A percentile compares a stretch with the other conserved stretches of the same genome.
phyloP scores from a whole-genome alignment of 2,888 invertebrate genomes.

The Slavum lentiscoides region DNA sequence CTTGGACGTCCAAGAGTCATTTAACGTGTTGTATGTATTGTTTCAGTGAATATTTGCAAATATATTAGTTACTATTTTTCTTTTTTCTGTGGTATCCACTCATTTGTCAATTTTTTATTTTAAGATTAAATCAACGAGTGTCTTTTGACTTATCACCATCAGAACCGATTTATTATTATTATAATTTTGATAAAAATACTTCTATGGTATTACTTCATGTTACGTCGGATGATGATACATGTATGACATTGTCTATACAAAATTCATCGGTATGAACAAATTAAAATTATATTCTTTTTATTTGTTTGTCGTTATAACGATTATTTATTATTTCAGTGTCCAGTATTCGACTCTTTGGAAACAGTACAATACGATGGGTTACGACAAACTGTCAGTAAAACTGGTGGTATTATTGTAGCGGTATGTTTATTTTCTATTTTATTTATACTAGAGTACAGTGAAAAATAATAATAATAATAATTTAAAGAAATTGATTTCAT shows the following conservation, averaged over 20 bases:
- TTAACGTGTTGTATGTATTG: constrained; percentile 62
- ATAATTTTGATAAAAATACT: constrained; percentile 61
- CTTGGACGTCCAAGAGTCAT: constrained; percentile 67
- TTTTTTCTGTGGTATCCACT: background rate
- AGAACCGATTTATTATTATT: constrained; percentile 67
- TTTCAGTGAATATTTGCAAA: constrained; percentile 15
- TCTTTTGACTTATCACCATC: constrained; percentile 62
- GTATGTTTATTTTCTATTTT: constrained; percentile 60
- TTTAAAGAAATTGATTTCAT: background rate
- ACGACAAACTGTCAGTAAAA: constrained; percentile 75
- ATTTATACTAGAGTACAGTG: background rate
- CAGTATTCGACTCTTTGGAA: constrained; percentile 78
- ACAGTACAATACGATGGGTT: constrained; percentile 76
- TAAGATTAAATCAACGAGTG: constrained; percentile 32
- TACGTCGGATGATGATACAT: constrained; percentile 69
- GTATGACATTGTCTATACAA: constrained; percentile 80
- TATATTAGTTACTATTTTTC: background rate
- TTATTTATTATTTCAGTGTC: constrained; percentile 68
- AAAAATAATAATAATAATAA: background rate
- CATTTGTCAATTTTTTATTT: background rate
- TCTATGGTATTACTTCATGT: constrained; percentile 68
- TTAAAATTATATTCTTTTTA: background rate
- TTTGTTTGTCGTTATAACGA: constrained; percentile 53
- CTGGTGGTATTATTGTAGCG: constrained; percentile 76
- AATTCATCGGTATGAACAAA: constrained; percentile 67